These are phyloP conservation scores for Stramonita haemastoma DNA, from an alignment of 2,888 invertebrate genomes.

Conservation along the genomic window DNA sequence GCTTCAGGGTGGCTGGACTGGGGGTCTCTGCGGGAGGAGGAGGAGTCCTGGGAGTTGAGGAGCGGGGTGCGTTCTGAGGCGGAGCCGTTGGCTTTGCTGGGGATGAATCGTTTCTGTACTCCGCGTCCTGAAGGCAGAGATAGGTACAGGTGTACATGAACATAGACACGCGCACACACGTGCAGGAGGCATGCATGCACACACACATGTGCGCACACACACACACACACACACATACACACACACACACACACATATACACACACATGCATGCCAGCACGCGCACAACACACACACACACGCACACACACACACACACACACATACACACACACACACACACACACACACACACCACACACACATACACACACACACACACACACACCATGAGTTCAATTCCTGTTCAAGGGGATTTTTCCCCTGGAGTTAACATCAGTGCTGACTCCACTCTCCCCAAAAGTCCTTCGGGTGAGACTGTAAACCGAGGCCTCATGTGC, in stretches of 20 bases:
- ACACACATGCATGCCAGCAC: no score
- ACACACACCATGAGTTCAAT: no score
- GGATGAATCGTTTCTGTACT: conserved; percentile 46
- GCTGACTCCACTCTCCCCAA: no score
- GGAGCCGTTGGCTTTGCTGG: conserved; percentile 27
- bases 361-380: no score
- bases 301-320: background rate
- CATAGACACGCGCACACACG: background rate
- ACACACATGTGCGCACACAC: background rate
- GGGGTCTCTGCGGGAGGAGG: background rate
- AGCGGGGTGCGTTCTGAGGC: conserved; percentile 49
- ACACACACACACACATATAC: no score
- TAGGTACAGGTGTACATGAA: background rate
- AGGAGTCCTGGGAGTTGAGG: conserved; percentile 31
- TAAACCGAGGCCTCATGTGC: no score
- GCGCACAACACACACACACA: background rate
- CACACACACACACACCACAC: conserved; percentile 7
- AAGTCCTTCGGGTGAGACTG: no score
- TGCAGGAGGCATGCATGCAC: no score
- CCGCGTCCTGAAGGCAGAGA: conserved; percentile 39
- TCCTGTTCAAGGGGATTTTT: no score
- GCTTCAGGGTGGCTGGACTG: background rate
- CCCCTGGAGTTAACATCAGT: no score
- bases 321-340: background rate
- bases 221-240: background rate